Conservation (phyloP, 1,140 invertebrate species). For the Heliconius melpomene region DNA sequence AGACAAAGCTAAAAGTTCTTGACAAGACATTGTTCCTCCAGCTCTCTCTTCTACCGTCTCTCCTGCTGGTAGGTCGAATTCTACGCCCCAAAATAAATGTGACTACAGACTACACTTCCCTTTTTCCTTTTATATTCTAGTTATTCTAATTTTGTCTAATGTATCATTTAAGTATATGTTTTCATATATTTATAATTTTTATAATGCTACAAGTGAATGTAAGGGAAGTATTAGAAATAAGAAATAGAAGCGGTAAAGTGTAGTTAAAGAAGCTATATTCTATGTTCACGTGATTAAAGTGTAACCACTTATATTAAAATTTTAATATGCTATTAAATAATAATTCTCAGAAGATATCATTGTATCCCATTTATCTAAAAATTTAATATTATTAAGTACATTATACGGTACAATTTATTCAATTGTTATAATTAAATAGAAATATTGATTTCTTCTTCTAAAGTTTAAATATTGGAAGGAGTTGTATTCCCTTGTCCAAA, state of each 20-base stretch:
- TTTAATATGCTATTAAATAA: not conserved
- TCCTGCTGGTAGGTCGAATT: conserved; percentile 77
- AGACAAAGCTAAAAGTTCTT: conserved; percentile 93
- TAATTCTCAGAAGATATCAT: not conserved
- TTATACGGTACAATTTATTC: not conserved
- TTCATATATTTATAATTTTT: conserved; percentile 16
- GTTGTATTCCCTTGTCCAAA: conserved; percentile 18
- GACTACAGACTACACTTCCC: conserved; percentile 47
- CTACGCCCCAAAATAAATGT: conserved; percentile 65
- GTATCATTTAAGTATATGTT: not conserved
- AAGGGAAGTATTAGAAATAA: conserved; percentile 1
- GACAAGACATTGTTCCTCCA: conserved; percentile 89
- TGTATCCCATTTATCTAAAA: not conserved
- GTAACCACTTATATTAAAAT: not conserved
- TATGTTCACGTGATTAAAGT: not conserved
- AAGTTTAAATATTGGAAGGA: not conserved
- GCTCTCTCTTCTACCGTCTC: conserved; percentile 68
- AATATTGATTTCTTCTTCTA: not conserved
- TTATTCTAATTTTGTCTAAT: not conserved
- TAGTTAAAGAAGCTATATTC: not conserved
- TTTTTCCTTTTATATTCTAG: not conserved
- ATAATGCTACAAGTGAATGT: conserved; percentile 12
- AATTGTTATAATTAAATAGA: not conserved
- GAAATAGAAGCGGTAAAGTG: conserved; percentile 15
- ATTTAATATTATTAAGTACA: not conserved